phyloP scores from a whole-genome alignment of 2,113 vertebrate species.

The Onychorhynchus coronatus region DNA sequence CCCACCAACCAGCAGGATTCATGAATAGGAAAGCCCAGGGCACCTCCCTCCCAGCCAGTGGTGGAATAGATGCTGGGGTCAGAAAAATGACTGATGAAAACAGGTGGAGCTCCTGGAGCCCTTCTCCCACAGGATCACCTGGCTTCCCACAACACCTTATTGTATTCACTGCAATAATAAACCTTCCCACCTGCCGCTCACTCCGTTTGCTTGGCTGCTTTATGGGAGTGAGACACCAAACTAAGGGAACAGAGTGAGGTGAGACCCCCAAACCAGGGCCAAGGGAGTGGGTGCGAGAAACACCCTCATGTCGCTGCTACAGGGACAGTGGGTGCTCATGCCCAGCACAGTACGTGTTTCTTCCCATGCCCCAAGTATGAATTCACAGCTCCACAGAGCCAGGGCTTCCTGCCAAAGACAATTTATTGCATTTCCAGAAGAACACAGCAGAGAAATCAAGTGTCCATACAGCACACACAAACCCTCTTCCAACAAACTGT shows the following conservation, averaged over 20 bases:
- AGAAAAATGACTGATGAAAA: not conserved
- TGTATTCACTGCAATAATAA: conserved; percentile 16
- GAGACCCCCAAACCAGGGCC: not conserved
- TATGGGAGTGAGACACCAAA: not conserved
- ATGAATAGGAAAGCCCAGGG: not conserved
- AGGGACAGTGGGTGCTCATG: not conserved
- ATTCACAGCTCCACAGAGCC: not conserved
- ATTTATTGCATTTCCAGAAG: conserved; percentile 55
- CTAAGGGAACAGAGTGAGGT: not conserved
- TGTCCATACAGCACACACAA: not conserved
- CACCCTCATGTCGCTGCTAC: not conserved
- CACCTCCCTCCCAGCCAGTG: not conserved
- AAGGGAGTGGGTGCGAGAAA: not conserved
- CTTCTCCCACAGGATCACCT: not conserved
- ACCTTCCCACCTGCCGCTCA: not conserved
- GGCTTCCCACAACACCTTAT: not conserved
- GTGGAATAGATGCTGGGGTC: not conserved
- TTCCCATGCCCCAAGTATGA: not conserved
- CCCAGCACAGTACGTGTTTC: not conserved
- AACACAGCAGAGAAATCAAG: not conserved
- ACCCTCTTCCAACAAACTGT: not conserved
- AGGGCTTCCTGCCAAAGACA: not conserved
- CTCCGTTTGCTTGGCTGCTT: not conserved
- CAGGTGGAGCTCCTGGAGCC: not conserved
- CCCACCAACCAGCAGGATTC: not conserved